Percentiles rank a stretch among this genome's conserved stretches.
Conservation (phyloP, 2,888 invertebrate genomes). For the Lycocerus yunnanus region DNA sequence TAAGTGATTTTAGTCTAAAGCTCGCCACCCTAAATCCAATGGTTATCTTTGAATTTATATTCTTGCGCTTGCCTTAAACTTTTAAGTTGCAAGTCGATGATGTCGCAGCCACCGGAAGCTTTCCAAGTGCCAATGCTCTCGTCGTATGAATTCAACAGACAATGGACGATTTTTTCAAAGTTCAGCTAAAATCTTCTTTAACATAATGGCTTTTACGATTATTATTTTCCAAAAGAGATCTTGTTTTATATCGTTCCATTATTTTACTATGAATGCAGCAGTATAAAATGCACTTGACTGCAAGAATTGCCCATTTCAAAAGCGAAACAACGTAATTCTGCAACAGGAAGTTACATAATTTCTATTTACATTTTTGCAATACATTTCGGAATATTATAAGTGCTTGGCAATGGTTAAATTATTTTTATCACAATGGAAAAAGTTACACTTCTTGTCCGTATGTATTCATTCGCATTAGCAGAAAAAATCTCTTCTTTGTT, state of each 20-base stretch:
- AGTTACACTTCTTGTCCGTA: background rate
- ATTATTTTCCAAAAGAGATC: conserved; percentile 24
- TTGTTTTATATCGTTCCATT: conserved; percentile 25
- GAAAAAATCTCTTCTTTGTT: background rate
- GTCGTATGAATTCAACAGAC: conserved; percentile 30
- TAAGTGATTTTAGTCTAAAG: conserved; percentile 28
- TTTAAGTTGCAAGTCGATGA: conserved; percentile 25
- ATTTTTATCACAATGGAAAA: background rate
- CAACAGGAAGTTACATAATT: background rate
- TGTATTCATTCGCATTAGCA: background rate
- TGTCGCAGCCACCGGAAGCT: conserved; percentile 33
- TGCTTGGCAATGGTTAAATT: background rate
- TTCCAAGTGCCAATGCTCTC: conserved; percentile 34
- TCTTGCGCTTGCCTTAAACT: conserved; percentile 19
- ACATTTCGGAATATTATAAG: background rate
- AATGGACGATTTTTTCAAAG: conserved; percentile 18
- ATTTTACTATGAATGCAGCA: conserved; percentile 21
- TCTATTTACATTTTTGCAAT: background rate
- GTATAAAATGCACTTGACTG: conserved; percentile 17
- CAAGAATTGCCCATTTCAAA: background rate
- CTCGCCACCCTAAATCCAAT: conserved; percentile 21
- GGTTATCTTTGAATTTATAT: conserved; percentile 31
- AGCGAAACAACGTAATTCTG: background rate
- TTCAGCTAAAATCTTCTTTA: conserved; percentile 20
- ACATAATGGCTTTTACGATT: conserved; percentile 29